Conservation (phyloP, 2,113 vertebrate genomes). For the human region GRCh38 chr4:84000001-84000500, state of each 20-base stretch:
- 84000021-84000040: not conserved
- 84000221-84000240: constrained; percentile 50
- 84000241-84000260: constrained; percentile 20
- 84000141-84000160: not conserved
- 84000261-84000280: constrained; percentile 67
- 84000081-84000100: not conserved
- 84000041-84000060: not conserved
- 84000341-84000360: constrained; percentile 51
- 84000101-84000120: not conserved
- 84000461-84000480: not conserved
- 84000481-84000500: not conserved
- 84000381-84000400: not conserved
- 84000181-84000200: not conserved
- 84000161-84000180: not conserved
- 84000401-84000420: not conserved
- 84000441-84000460: not conserved
- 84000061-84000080: not conserved
- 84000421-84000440: not conserved
- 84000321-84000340: constrained; percentile 30
- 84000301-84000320: not conserved
- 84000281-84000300: constrained; percentile 48
- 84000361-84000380: not conserved
- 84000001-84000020: constrained; percentile 35
- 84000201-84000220: constrained; percentile 41
- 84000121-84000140: not conserved